Conservation (phyloP, 2,113 vertebrate species). For the Triplophysa tibetana region DNA sequence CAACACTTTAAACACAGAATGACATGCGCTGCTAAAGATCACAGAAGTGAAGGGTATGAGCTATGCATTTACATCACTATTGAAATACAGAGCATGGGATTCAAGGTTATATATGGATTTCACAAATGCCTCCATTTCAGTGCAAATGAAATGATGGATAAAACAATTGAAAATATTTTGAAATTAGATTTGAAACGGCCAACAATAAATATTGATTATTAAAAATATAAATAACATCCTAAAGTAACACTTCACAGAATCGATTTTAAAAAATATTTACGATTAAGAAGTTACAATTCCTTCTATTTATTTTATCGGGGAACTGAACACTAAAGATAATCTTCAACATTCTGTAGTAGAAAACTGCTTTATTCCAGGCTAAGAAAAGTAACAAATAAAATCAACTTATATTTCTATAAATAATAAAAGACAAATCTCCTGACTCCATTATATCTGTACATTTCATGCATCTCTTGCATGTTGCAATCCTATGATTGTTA, state of each 20-base stretch:
- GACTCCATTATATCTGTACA: conserved; percentile 39
- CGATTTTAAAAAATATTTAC: too few relatives aligned
- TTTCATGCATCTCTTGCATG: conserved; percentile 41
- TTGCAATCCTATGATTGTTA: conserved; percentile 17
- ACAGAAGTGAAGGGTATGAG: conserved; percentile 49
- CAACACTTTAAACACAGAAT: conserved; percentile 60
- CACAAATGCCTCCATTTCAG: conserved; percentile 47
- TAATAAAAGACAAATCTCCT: conserved; percentile 7
- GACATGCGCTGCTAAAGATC: conserved; percentile 73
- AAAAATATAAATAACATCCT: neutral
- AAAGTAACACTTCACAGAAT: neutral
- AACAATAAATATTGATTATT: too few relatives aligned
- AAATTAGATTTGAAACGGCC: too few relatives aligned
- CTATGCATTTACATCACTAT: conserved; percentile 60
- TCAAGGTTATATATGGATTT: conserved; percentile 48
- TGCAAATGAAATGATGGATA: conserved; percentile 34
- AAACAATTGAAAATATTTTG: too few relatives aligned
- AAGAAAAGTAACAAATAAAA: conserved; percentile 11
- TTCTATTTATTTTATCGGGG: neutral
- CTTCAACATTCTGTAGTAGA: neutral
- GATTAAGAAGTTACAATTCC: neutral
- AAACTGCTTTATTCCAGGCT: neutral
- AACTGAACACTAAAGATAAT: too few relatives aligned
- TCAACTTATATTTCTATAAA: neutral
- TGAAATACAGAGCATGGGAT: conserved; percentile 50